Evolutionary conservation across 2,113 vertebrate genomes (phyloP).

Genomic region (Elachura formosa): DNA sequence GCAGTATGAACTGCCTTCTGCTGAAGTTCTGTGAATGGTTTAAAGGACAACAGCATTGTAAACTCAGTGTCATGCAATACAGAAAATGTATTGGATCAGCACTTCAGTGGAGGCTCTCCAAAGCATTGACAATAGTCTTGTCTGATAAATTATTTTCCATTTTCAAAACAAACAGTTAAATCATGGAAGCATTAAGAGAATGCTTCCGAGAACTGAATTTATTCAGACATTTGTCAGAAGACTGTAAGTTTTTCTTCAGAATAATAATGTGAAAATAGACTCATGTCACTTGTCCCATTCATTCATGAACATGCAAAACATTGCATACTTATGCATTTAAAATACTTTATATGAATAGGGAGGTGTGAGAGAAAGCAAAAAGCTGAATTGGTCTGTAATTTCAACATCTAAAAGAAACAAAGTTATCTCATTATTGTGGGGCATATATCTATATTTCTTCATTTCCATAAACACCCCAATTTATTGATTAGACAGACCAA

Average conservation of each 20-base stretch:
- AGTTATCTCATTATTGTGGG: not conserved
- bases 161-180: not conserved
- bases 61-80: not conserved
- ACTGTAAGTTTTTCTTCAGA: not conserved
- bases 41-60: not conserved
- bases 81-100: not conserved
- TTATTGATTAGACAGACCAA: rapidly evolving
- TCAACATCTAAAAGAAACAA: not conserved
- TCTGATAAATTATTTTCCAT: not conserved
- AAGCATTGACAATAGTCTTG: not conserved
- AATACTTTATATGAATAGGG: not conserved
- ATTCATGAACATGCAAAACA: not conserved
- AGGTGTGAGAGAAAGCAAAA: not conserved
- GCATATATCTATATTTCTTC: not conserved
- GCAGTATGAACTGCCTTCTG: not conserved
- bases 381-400: not conserved
- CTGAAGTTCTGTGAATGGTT: not conserved
- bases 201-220: not conserved
- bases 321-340: not conserved
- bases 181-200: not conserved
- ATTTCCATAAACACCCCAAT: not conserved
- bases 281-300: not conserved
- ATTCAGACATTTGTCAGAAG: not conserved
- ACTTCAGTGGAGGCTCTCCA: not conserved
- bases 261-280: not conserved